Base-by-base conservation (phyloP, 1,140 invertebrate genomes). In the Holcopasites calliopsidis region DNA sequence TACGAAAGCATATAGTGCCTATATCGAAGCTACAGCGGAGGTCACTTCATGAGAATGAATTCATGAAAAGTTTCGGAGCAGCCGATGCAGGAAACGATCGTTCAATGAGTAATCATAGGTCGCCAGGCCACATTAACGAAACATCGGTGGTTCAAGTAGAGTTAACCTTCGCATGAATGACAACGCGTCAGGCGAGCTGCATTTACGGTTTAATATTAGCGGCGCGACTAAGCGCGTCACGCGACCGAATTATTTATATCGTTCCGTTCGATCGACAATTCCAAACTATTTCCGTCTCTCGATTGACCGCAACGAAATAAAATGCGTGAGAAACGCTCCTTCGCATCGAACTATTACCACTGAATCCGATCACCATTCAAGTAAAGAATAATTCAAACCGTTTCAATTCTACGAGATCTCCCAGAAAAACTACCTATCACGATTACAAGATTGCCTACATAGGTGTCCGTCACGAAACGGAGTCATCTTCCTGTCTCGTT, bases 181-280 rank as follows among this genome's bases (percentile, higher is more conserved):
- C 69, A 64, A 64, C 35, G 58, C 69, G 42, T 49, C 35, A 21
- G 18, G 8, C 16, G 28, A 33, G 60, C 13, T 40, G 23, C 69
- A 31, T 40, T 64, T 16, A 58, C 35, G 57, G 69, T 62, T 55
- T 60, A 75, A 76, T 62, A 76, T 72, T 76, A 61, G 76, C 69
- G n/a, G 3, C 18, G 33, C 62, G 70, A 80, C 80, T 73, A 52
- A 72, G 52, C 38, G 64, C 38, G 47, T 64, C 65, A 65, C 54
- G 78, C 60, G 65, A 71, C 44, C 65, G 73, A 66, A 75, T 80
- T 80, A 82, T 82, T 80, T 82, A 79, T 75, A 82, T 82, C 76
- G 33, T 10, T 33, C 23, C 38, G 64, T 21, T 42, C 28, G 42
- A 18, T 71, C 55, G n/a, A 61, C 54, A 21, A 50, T 44, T 38